These are phyloP conservation scores for Xenopus petersii DNA, from an alignment of 2,797 vertebrate species.

Conservation along the genomic window DNA sequence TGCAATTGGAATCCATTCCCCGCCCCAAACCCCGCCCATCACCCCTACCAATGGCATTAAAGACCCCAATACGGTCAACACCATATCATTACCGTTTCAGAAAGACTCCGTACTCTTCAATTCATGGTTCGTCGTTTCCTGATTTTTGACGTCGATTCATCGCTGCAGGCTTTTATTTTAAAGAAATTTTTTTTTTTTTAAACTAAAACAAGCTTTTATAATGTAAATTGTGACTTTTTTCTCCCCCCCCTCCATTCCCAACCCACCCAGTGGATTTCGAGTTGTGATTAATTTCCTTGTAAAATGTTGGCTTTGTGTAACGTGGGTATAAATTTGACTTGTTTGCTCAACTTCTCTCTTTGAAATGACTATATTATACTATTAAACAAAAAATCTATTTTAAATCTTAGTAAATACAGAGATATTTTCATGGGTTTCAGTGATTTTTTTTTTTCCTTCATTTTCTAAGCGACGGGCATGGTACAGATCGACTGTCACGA, in stretches of 20 bases:
- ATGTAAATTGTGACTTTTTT: slow-evolving; percentile 84
- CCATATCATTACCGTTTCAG: slow-evolving; percentile 66
- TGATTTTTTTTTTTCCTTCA: slow-evolving; percentile 58
- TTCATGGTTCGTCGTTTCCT: slow-evolving; percentile 72
- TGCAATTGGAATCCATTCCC: not conserved
- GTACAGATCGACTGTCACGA: slow-evolving; percentile 86
- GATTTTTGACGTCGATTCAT: slow-evolving; percentile 67
- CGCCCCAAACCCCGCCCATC: not conserved
- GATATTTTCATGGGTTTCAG: slow-evolving; percentile 79
- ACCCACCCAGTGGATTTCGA: slow-evolving; percentile 79
- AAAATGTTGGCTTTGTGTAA: slow-evolving; percentile 74
- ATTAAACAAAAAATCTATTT: slow-evolving; percentile 75
- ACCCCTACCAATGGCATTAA: slow-evolving; percentile 51
- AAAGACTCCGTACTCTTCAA: slow-evolving; percentile 65
- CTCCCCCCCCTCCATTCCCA: too few species aligned
- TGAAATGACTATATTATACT: slow-evolving; percentile 82
- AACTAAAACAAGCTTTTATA: slow-evolving; percentile 75
- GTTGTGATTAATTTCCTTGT: slow-evolving; percentile 66
- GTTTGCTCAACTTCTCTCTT: slow-evolving; percentile 75
- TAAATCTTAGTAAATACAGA: slow-evolving; percentile 75
- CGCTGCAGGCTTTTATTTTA: slow-evolving; percentile 57
- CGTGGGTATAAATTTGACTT: slow-evolving; percentile 79
- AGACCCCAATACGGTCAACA: slow-evolving; percentile 66
- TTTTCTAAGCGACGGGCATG: slow-evolving; percentile 78
- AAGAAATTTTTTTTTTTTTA: slow-evolving; percentile 55